Evolutionary conservation across 2,888 invertebrate genomes (phyloP), one percentile per base, ranked within the genome.

Genomic region (Polyommatus icarus): DNA sequence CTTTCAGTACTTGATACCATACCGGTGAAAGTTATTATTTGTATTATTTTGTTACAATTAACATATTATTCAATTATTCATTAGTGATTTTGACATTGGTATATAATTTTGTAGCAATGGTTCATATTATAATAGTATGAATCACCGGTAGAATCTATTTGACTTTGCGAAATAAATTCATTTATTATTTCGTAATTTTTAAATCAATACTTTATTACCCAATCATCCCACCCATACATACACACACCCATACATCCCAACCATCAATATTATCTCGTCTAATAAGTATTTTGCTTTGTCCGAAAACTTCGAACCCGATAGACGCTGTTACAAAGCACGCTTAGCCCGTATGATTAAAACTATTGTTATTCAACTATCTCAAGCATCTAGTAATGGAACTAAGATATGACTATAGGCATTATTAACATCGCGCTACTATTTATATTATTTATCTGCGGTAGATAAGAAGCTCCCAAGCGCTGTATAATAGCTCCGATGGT

Each of bases 1-100:
- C 59, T 67, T 61, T 54, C 24, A 36, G 59, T 32, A 76, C 29
- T 76, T 18, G 46, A 6, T 18, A 15, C 59, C 36, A 40, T 46
- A 40, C 20, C 40, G 36, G 18, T 1, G 32, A 40, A n/a, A 40
- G 59, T 76, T 72, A 57, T 77, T 71, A 24, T 73, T 76, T 54
- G 54, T 54, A 54, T 20, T 20, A 20, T 59, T 20, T 20, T 0
- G 59, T 20, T 59, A 59, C 59, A 59, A 59, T 59, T 59, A n/a
- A 59, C 59, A n/a, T 20, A 59, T 10, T 40, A 40, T 36, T 36
- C 0, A 10, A 40, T 10, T 40, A 59, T 18, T n/a, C 4, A 20
- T 59, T 59, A 59, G 7, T 59, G 15, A 5, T 59, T 3, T 50
- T 50, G 50, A 50, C 50, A 15, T 50, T 50, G 50, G 50, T 50